Conservation (phyloP, 2,888 invertebrate genomes). For the Drosophila macrospina region DNA sequence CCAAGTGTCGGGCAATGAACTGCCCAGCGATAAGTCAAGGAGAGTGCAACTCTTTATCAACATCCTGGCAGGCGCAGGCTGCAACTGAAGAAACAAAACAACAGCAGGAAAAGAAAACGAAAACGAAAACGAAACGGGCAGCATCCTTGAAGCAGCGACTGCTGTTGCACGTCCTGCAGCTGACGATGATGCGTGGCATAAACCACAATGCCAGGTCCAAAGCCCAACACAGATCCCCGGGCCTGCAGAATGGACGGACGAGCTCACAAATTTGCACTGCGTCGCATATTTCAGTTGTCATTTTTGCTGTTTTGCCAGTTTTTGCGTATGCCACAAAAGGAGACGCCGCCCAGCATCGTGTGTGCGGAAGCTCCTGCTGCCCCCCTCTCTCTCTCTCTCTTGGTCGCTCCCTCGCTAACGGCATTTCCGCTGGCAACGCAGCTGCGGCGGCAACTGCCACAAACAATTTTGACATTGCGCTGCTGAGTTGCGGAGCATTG, state of each 20-base stretch:
- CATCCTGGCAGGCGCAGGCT: conserved; percentile 17
- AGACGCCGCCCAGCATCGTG: conserved; percentile 21
- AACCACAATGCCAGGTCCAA: conserved; percentile 61
- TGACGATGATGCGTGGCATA: conserved; percentile 53
- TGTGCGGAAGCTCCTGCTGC: conserved; percentile 20
- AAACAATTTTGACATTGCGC: conserved; percentile 76
- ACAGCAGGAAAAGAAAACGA: conserved; percentile 16
- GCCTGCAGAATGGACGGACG: conserved; percentile 10
- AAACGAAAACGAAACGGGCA: too few relatives aligned
- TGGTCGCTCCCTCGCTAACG: conserved; percentile 26
- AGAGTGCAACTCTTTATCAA: conserved; percentile 29
- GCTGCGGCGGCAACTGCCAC: conserved; percentile 74
- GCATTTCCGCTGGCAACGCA: conserved; percentile 77
- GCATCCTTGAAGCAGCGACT: conserved; percentile 25
- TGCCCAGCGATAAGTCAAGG: conserved; percentile 49
- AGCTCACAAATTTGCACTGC: conserved; percentile 63
- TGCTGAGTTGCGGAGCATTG: conserved; percentile 43
- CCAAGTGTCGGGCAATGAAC: conserved; percentile 16
- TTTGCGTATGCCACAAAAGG: conserved; percentile 66
- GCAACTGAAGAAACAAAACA: conserved; percentile 28
- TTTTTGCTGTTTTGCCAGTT: conserved; percentile 74
- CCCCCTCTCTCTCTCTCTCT: neutral
- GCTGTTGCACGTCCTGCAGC: conserved; percentile 18
- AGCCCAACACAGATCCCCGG: conserved; percentile 33
- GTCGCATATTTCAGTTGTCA: conserved; percentile 76